Conservation (phyloP, 1,140 invertebrate species). For the Aphelinus certus region DNA sequence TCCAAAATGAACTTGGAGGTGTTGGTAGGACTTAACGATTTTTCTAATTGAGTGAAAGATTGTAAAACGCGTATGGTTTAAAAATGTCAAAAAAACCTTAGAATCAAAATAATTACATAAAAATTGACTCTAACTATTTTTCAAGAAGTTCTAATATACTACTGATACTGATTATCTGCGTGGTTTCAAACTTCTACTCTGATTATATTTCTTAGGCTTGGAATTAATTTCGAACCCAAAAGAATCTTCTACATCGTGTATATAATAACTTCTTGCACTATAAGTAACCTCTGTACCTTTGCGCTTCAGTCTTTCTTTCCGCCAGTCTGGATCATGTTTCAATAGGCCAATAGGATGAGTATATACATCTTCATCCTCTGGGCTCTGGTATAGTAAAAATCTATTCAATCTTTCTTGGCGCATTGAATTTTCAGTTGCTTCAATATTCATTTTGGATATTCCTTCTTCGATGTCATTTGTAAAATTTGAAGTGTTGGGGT, state of each 20-base stretch:
- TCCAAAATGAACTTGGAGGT: no score
- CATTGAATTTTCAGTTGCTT: neutral
- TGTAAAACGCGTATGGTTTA: no score
- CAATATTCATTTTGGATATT: neutral
- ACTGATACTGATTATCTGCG: no score
- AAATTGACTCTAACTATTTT: no score
- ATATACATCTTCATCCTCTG: conserved; percentile 22
- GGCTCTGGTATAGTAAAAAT: conserved; percentile 7
- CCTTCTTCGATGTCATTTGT: neutral
- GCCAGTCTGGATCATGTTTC: conserved; percentile 18
- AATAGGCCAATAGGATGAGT: conserved; percentile 14
- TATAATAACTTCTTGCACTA: conserved; percentile 23
- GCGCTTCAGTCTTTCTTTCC: neutral
- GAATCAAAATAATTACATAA: no score
- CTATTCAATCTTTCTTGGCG: neutral
- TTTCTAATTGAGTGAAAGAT: no score
- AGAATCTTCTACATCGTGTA: conserved; percentile 19
- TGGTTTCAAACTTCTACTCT: neutral
- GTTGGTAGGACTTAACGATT: no score
- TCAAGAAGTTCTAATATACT: no score
- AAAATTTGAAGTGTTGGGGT: no score
- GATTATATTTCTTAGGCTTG: neutral
- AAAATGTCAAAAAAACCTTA: no score
- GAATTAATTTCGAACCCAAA: conserved; percentile 14
- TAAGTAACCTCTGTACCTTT: conserved; percentile 16